Conservation (phyloP, 2,113 vertebrate species). For the Gopherus evgoodei region DNA sequence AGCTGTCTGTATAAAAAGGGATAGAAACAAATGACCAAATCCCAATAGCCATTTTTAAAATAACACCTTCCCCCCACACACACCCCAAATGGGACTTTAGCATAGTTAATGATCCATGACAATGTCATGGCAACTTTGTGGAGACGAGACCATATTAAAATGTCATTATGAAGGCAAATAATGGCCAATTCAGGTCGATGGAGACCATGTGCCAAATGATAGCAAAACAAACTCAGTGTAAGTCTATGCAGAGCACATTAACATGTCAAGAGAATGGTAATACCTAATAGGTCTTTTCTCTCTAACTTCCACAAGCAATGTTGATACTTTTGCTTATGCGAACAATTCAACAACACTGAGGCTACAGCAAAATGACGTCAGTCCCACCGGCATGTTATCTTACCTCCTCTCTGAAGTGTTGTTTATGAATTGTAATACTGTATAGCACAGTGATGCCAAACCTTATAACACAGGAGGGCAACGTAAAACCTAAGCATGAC, state of each 20-base stretch:
- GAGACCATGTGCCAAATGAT: constrained; percentile 60
- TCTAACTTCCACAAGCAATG: constrained; percentile 36
- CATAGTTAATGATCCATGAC: constrained; percentile 67
- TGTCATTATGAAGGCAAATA: constrained; percentile 74
- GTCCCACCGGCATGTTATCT: constrained; percentile 12
- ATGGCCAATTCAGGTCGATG: constrained; percentile 57
- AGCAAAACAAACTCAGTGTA: constrained; percentile 64
- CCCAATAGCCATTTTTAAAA: constrained; percentile 27
- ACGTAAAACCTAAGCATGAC: too few species aligned
- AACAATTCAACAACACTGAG: constrained; percentile 2
- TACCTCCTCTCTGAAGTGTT: constrained; percentile 30
- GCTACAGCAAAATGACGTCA: constrained; percentile 21
- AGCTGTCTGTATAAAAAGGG: constrained; percentile 7
- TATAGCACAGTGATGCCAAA: not conserved
- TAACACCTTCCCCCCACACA: not conserved
- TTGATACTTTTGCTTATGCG: constrained; percentile 57
- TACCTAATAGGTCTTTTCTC: constrained; percentile 59
- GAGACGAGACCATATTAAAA: constrained; percentile 72
- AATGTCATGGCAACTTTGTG: constrained; percentile 61
- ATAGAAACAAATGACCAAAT: constrained; percentile 36
- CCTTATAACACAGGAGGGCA: too few species aligned
- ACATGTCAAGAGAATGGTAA: constrained; percentile 59
- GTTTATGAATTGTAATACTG: constrained; percentile 19
- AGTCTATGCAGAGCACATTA: constrained; percentile 60
- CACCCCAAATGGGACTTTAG: constrained; percentile 24